phyloP scores from a whole-genome alignment of 2,113 vertebrate species.

The Formicarius rufipectus region DNA sequence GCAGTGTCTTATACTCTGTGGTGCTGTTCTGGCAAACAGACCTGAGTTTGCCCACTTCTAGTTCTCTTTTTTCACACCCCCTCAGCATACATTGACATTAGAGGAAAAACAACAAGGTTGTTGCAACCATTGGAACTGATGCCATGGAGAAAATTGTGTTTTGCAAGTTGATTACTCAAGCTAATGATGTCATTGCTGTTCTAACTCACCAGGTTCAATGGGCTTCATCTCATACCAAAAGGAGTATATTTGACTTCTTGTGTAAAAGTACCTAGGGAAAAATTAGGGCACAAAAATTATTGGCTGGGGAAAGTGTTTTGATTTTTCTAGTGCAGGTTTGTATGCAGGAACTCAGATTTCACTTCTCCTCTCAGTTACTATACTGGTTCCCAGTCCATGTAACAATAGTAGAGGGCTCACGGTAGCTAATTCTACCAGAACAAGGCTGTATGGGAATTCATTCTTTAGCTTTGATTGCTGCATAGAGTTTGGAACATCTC shows the following conservation, averaged over 20 bases:
- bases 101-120: not conserved
- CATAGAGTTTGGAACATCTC: not conserved
- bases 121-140: not conserved
- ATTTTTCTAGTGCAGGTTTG: not conserved
- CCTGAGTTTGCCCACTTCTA: not conserved
- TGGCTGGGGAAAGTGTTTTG: not conserved
- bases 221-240: not conserved
- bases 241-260: not conserved
- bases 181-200: not conserved
- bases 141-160: not conserved
- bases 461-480: not conserved
- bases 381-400: not conserved
- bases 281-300: not conserved
- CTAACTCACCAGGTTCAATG: not conserved
- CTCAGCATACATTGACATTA: not conserved
- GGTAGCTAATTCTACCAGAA: not conserved
- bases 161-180: not conserved
- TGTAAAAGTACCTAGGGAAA: not conserved
- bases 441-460: not conserved
- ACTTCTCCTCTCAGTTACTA: not conserved
- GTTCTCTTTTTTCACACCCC: not conserved
- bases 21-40: not conserved
- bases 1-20: not conserved
- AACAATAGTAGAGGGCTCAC: fast-evolving
- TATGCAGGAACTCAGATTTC: not conserved